phyloP scores from a whole-genome alignment of 2,797 vertebrate species.

The Pipistrellus pygmaeus region DNA sequence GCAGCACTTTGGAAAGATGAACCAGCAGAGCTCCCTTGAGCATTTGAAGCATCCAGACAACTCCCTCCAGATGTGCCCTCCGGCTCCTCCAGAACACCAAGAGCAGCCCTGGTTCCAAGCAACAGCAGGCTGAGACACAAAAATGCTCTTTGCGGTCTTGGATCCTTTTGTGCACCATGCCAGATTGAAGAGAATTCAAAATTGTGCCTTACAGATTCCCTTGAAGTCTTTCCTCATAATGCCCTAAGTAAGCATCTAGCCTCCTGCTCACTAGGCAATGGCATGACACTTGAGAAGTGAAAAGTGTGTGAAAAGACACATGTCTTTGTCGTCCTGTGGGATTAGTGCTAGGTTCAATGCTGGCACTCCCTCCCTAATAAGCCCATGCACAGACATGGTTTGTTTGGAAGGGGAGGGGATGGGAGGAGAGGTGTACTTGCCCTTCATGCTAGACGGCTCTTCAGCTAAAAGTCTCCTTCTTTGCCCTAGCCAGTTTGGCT shows the following conservation, averaged over 20 bases:
- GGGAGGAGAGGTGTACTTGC: not conserved
- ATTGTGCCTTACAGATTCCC: not conserved
- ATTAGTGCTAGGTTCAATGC: not conserved
- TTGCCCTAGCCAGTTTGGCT: not conserved
- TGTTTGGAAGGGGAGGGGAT: not conserved
- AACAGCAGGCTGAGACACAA: slow-evolving; percentile 59
- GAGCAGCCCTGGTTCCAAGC: slow-evolving; percentile 12
- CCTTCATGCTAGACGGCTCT: not conserved
- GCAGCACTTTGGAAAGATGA: not conserved
- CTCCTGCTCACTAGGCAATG: not conserved
- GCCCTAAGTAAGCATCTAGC: slow-evolving; percentile 3
- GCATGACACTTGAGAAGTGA: slow-evolving; percentile 19
- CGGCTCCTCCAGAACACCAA: not conserved
- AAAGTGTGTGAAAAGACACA: slow-evolving; percentile 8
- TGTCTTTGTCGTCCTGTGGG: not conserved
- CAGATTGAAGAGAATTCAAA: slow-evolving; percentile 48
- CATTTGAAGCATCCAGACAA: not conserved
- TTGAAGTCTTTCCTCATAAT: slow-evolving; percentile 12
- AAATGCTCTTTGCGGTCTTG: slow-evolving; percentile 74
- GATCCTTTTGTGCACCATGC: not conserved
- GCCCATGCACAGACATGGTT: slow-evolving; percentile 12
- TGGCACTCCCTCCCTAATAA: slow-evolving; percentile 26
- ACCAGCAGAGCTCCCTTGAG: not conserved
- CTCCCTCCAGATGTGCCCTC: slow-evolving; percentile 41
- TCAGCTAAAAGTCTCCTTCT: not conserved